Evolutionary conservation across 2,113 vertebrate species (phyloP), one percentile per base, ranked within the genome.

Genomic region (Onychostoma macrolepis): DNA sequence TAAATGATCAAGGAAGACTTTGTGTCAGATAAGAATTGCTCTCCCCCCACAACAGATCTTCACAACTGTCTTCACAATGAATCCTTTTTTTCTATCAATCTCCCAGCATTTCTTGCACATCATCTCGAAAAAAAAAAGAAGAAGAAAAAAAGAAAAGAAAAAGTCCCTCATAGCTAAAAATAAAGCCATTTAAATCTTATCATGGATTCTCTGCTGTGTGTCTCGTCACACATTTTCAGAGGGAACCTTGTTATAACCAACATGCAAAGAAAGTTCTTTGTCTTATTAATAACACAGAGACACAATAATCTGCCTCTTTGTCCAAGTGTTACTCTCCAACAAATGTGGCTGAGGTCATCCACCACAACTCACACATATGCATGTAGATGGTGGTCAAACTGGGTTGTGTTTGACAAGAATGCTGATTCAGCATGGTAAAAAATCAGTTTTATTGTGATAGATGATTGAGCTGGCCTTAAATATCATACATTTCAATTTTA

Each of bases 221-320:
- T 76, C 86, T 28, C 7, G 28, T 71, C 33, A 53, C 50, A 53
- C 50, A 43, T 41, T 80, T 26, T 86, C 36, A 83, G 65, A 48
- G 19, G 41, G 58, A 48, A 43, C 45, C 71, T 87, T 82, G 80
- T 89, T 81, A 71, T 38, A 24, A 30, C 6, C 75, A 72, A 76
- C 21, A 87, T n/a, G 71, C 50, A 72, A 41, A 81, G n/a, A 83
- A 19, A 76, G 56, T 17, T n/a, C n/a, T 41, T 69, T 74, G 79
- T 24, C 30, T 63, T 4, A 33, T 53, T 69, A 28, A 71, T n/a
- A 61, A 28, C 12, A 71, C 2, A 67, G 80, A 41, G 80, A 36
- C 30, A 83, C 86, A 83, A 87, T 67, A 67, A 65, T 2, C 56
- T 50, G 48, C 12, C 10, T 87, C 50, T 87, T 80, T 63, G 56